Percentiles rank a stretch among this genome's conserved stretches.
phyloP scores from a whole-genome alignment of 1,140 invertebrate genomes.

The Mya arenaria region DNA sequence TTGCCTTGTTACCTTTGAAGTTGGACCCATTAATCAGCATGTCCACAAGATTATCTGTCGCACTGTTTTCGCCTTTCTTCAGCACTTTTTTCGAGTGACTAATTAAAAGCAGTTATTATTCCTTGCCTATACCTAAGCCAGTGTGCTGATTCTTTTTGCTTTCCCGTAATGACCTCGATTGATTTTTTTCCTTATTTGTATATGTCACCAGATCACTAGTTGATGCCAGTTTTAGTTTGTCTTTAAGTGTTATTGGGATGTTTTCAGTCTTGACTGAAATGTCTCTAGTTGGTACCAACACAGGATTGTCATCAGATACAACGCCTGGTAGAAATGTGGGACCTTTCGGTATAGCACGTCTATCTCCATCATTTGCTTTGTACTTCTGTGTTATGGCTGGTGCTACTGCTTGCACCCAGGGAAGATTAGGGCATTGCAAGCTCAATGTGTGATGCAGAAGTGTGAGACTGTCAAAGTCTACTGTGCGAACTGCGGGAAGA shows the following conservation, averaged over 20 bases:
- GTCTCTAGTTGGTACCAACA: constrained; percentile 1
- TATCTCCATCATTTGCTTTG: neutral
- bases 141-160: neutral
- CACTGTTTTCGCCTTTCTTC: neutral
- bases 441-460: constrained; percentile 4
- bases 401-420: constrained; percentile 16
- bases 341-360: too few species aligned
- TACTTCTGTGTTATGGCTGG: neutral
- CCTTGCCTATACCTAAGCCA: constrained; percentile 29
- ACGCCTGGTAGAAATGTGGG: neutral
- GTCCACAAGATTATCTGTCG: neutral
- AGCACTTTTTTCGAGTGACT: neutral
- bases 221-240: neutral
- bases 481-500: neutral
- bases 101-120: neutral
- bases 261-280: neutral
- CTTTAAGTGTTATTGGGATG: neutral
- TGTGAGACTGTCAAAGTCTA: constrained; percentile 1
- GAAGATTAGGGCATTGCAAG: constrained; percentile 4
- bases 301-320: neutral
- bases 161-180: neutral
- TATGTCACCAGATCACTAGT: neutral
- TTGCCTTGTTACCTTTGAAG: neutral
- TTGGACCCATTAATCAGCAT: neutral
- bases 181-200: neutral